These are phyloP conservation scores for Drosophila cognata DNA, from an alignment of 2,888 invertebrate species.

Conservation along the genomic window DNA sequence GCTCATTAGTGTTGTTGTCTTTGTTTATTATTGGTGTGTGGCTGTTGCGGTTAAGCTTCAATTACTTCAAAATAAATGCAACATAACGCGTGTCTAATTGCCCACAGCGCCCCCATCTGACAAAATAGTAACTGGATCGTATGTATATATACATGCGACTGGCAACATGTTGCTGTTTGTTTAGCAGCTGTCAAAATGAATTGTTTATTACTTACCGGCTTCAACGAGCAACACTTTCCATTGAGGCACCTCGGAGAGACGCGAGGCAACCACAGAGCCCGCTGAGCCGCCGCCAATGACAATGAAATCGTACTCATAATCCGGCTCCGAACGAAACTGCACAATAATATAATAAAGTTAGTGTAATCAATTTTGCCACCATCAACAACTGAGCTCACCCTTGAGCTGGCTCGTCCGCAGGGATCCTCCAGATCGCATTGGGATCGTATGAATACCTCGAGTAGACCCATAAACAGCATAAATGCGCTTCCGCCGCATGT, in stretches of 20 bases:
- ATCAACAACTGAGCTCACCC: slow-evolving; percentile 67
- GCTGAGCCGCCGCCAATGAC: slow-evolving; percentile 85
- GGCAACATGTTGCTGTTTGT: slow-evolving; percentile 47
- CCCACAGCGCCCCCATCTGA: slow-evolving; percentile 42
- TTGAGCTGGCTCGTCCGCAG: slow-evolving; percentile 90
- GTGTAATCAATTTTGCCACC: not conserved
- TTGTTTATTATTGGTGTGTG: slow-evolving; percentile 29
- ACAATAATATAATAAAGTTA: not conserved
- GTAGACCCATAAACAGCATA: slow-evolving; percentile 95
- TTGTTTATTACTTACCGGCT: slow-evolving; percentile 82
- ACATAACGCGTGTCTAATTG: slow-evolving; percentile 75
- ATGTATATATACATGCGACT: slow-evolving; percentile 20
- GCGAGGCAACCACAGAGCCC: slow-evolving; percentile 84
- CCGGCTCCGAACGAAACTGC: slow-evolving; percentile 84
- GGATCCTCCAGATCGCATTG: slow-evolving; percentile 96
- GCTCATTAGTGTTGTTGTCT: slow-evolving; percentile 54
- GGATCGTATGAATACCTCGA: slow-evolving; percentile 93
- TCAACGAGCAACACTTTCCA: slow-evolving; percentile 85
- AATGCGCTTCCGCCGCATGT: slow-evolving; percentile 94
- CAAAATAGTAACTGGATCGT: slow-evolving; percentile 9
- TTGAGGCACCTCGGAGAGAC: slow-evolving; percentile 84
- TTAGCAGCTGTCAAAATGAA: slow-evolving; percentile 32
- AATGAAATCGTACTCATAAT: slow-evolving; percentile 85
- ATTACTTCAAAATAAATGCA: slow-evolving; percentile 78
- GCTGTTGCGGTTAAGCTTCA: slow-evolving; percentile 72